Evolutionary conservation across 2,113 vertebrate genomes (phyloP).

Genomic region (Protobothrops mucrosquamatus): DNA sequence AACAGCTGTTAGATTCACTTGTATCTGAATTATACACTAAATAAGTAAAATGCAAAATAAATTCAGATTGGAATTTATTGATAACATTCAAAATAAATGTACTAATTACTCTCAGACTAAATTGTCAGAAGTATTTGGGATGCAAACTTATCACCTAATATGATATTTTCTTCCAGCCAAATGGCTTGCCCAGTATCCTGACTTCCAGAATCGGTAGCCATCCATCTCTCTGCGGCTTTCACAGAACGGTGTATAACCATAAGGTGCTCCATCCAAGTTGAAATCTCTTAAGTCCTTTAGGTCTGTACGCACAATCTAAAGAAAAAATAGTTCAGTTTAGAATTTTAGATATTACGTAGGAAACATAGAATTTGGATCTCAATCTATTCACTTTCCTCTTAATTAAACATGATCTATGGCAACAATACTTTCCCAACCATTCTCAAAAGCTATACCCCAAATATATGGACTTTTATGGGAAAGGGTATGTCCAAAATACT

Average conservation of each 20-base stretch:
- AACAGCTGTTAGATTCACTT: constrained; percentile 26
- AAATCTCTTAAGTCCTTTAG: constrained; percentile 93
- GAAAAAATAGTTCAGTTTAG: background rate
- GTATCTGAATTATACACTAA: background rate
- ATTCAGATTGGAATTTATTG: background rate
- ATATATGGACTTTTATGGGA: background rate
- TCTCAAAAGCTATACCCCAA: background rate
- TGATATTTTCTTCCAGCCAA: constrained; percentile 95
- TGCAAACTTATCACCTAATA: constrained; percentile 79
- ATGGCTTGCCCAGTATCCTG: constrained; percentile 97
- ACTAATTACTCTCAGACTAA: background rate
- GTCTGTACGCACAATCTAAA: constrained; percentile 93
- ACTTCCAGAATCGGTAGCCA: constrained; percentile 97
- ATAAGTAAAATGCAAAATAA: constrained; percentile 7
- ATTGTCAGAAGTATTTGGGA: background rate
- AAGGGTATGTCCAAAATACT: background rate
- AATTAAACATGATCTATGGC: background rate
- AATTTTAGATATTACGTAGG: background rate
- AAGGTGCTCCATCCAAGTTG: constrained; percentile 92
- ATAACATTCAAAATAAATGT: background rate
- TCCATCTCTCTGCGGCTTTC: constrained; percentile 97
- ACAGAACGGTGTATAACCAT: constrained; percentile 97
- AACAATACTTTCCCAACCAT: background rate
- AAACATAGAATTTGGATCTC: background rate
- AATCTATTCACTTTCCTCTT: background rate